These are phyloP conservation scores for Agrypnia vestita DNA, from an alignment of 1,140 invertebrate species.

Conservation along the genomic window DNA sequence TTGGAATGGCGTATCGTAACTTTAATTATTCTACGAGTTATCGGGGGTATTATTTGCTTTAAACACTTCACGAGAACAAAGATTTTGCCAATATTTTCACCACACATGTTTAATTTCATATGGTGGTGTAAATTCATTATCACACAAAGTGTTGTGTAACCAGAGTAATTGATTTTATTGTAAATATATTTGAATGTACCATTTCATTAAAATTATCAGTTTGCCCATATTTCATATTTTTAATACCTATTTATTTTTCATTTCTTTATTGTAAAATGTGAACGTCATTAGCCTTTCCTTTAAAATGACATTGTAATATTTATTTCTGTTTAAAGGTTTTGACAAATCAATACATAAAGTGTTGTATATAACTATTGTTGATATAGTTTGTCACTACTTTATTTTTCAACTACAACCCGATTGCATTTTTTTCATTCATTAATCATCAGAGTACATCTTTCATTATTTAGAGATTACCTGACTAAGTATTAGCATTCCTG, in stretches of 20 bases:
- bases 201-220: neutral
- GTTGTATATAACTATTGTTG: neutral
- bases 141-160: neutral
- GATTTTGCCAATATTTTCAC: neutral
- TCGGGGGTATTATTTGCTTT: constrained; percentile 10
- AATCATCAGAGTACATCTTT: neutral
- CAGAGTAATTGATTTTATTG: constrained; percentile 22
- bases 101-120: neutral
- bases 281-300: neutral
- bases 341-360: neutral
- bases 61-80: neutral
- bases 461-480: constrained; percentile 20
- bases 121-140: too few species aligned
- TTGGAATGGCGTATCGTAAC: too few species aligned
- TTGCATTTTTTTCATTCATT: constrained; percentile 15
- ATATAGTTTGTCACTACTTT: neutral
- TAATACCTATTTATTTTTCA: constrained; percentile 22
- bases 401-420: neutral
- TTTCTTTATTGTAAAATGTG: neutral
- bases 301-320: constrained; percentile 9
- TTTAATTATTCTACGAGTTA: neutral
- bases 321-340: neutral
- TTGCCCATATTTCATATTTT: constrained; percentile 10
- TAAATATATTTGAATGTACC: constrained; percentile 25
- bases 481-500: constrained; percentile 19